Base-by-base conservation (phyloP, 2,888 invertebrate species). In the Xylota sylvarum region DNA sequence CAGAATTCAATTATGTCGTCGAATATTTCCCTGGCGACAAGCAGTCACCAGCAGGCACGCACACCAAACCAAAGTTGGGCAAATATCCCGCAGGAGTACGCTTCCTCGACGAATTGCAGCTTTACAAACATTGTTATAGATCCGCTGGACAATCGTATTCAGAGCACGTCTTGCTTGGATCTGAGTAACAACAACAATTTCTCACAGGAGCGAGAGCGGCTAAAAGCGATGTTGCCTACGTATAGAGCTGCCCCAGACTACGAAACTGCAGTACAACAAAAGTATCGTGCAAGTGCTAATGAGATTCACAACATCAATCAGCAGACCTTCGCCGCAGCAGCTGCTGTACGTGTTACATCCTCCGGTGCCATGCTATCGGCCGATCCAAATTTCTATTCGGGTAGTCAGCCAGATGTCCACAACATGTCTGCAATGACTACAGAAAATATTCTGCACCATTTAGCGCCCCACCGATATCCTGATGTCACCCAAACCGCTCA, bases 161-260 rank as follows among this genome's bases (percentile, higher is more conserved):
- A 93, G 72, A 93, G 92, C 88, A 91, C 91, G 69, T 92, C 93
- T 3, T 93, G 92, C 55, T 89, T 92, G 40, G 93, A 93, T 80
- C 67, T 93, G 65, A 92, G 92, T 87, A 91, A 92, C 84, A 93
- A 92, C 74, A 92, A 91, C 72, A 89, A 90, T 19, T 90, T 90
- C 74, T 89, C 89, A 3, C 89, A 91, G 55, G 92, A 93, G 73
- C 90, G 92, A 1, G 92, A 95, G 87, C 94, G 94, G 89, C 93
- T 93, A 89, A 95, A 97, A 89, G 96, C 96, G 14, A 94, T 97
- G 88, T 92, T 97, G n/a, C 97, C 97, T 0, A 95, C 96, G 0
- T 97, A 97, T 91, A 94, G 98, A 2, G 97, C 97, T 0, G 97
- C 98, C 1, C 98, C 99, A 0, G 98, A 98, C 93, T 99, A 99